Evolutionary conservation across 2,888 invertebrate species (phyloP).

Genomic region (Dryococelus australis): DNA sequence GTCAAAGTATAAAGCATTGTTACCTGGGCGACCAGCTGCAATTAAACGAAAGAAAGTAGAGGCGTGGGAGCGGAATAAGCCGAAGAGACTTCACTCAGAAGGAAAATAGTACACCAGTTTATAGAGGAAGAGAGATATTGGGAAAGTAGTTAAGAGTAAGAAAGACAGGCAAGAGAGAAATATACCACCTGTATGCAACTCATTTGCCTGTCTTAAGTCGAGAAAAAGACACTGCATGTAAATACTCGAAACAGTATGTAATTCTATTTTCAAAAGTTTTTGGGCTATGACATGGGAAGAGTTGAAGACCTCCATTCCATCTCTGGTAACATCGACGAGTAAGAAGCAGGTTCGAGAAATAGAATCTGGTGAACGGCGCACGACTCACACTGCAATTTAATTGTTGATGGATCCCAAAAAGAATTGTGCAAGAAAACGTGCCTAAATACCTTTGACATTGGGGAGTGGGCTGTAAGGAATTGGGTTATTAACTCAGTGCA

Average conservation of each 20-base stretch:
- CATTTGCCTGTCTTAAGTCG: background rate
- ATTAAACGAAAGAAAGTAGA: constrained; percentile 13
- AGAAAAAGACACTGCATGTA: background rate
- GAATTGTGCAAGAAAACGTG: constrained; percentile 1
- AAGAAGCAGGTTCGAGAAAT: background rate
- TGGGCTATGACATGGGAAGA: too few relatives aligned
- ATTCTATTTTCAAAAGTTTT: background rate
- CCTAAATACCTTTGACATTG: background rate
- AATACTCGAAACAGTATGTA: background rate
- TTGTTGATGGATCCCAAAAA: background rate
- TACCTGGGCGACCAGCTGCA: background rate
- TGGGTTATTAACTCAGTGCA: background rate
- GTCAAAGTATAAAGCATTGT: too few relatives aligned
- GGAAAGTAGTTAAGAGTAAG: background rate
- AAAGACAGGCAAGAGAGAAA: background rate
- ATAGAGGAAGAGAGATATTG: background rate
- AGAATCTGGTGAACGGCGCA: background rate
- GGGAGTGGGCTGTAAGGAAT: background rate
- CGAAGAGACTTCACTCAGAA: background rate
- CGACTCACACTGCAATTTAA: background rate
- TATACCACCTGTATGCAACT: background rate
- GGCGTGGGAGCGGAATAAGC: background rate
- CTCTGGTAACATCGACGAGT: background rate
- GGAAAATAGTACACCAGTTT: background rate
- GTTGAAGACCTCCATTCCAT: too few relatives aligned